Conservation (phyloP, 2,113 vertebrate genomes). For the Alectura lathami region DNA sequence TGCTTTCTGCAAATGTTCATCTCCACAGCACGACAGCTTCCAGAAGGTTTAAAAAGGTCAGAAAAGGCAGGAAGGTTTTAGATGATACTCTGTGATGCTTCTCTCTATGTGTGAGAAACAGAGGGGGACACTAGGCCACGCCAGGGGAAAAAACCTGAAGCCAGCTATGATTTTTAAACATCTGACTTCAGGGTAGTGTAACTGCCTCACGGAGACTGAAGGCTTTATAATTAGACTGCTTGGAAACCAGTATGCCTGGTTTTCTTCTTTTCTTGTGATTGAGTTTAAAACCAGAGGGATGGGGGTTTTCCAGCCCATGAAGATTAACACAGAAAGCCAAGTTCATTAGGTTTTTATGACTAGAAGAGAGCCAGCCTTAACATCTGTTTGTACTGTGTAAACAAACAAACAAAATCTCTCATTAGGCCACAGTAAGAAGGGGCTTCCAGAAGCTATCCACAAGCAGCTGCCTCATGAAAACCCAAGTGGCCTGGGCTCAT, state of each 20-base stretch:
- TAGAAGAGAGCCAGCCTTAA: not conserved
- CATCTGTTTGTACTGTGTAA: not conserved
- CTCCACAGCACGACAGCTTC: not conserved
- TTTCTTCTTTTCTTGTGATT: not conserved
- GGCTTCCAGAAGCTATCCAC: not conserved
- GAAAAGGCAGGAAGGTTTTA: not conserved
- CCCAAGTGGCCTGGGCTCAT: not conserved
- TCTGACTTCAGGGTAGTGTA: not conserved
- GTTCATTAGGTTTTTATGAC: not conserved
- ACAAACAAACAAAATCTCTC: not conserved
- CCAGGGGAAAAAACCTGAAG: not conserved
- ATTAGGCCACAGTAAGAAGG: not conserved
- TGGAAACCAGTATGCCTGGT: not conserved
- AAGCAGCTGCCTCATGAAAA: not conserved
- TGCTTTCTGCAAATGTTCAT: not conserved
- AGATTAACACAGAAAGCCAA: not conserved
- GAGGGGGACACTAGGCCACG: not conserved
- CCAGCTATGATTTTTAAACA: not conserved
- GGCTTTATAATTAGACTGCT: rapidly evolving
- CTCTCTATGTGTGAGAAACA: not conserved
- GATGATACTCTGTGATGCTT: not conserved
- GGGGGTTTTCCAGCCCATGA: not conserved
- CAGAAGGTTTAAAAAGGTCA: not conserved
- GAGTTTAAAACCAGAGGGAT: not conserved
- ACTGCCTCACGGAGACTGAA: not conserved